Evolutionary conservation across 2,888 invertebrate genomes (phyloP), one percentile per base, ranked within the genome.

Genomic region (Homarus gammarus): DNA sequence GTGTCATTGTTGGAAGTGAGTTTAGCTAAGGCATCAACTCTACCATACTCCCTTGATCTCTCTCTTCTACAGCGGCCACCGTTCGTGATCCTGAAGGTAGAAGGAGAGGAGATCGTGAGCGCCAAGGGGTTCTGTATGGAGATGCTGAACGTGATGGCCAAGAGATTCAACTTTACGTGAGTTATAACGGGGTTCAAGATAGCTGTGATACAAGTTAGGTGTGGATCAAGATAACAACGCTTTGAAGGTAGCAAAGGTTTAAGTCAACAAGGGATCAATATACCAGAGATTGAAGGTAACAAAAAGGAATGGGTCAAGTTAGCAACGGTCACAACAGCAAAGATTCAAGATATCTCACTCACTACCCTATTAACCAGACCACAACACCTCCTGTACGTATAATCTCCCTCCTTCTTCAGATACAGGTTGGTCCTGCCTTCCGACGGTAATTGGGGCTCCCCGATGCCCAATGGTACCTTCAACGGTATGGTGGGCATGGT

Each of bases 401-500:
- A 15, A 5, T 10, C 8, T 36, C 72, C 15, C 33, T 38, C 51
- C 38, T 10, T 31, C 44, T 33, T 22, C 83, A 91, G 91, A 49
- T 91, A 91, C 70, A 49, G 31, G 22, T 31, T 91, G 61, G 86
- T 88, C 27, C 79, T 81, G n/a, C 88, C 91, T 1, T 86, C 85
- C 51, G 91, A 91, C 12, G 88, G 79, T 18, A 88, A 90, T 72
- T 91, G 91, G 91, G 91, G 91, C 5, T 44, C 84, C 2, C 88
- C 84, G 5, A 88, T 90, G 78, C 22, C 22, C 10, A 90, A 91
- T 44, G 91, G 91, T 10, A 88, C 90, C 33, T 87, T 90, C 64
- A 88, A 90, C 40, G 91, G 91, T 64, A 85, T 91, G 90, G 85
- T 91, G 44, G 91, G 91, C 18, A 91, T 91, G 91, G 91, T 91